Evolutionary conservation across 2,797 vertebrate genomes (phyloP).

Genomic region (Clamator glandarius): DNA sequence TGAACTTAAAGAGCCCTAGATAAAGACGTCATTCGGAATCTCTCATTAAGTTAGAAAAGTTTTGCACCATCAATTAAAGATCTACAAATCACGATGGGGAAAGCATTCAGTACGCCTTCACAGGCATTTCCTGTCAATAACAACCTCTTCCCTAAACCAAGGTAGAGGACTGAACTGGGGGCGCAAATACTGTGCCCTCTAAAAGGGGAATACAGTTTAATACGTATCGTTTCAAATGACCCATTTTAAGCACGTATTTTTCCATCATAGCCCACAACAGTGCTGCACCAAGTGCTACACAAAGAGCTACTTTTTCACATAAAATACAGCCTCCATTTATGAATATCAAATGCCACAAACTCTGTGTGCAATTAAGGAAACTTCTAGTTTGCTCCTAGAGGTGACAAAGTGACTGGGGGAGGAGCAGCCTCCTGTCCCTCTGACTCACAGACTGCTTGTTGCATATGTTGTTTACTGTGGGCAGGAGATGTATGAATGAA

Average conservation of each 20-base stretch:
- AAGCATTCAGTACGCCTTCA: background rate
- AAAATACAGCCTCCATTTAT: background rate
- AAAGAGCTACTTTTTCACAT: background rate
- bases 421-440: background rate
- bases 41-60: background rate
- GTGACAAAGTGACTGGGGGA: background rate
- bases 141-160: background rate
- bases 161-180: background rate
- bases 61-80: background rate
- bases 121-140: background rate
- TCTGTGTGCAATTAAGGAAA: background rate
- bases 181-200: background rate
- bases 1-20: background rate
- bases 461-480: background rate
- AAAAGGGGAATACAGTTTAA: background rate
- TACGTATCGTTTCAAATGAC: background rate
- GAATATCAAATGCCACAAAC: background rate
- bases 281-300: background rate
- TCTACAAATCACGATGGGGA: background rate
- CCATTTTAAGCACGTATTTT: background rate
- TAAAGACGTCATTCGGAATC: background rate
- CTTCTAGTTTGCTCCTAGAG: background rate
- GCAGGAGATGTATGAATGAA: background rate
- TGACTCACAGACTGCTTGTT: background rate
- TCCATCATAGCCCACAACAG: background rate